Conservation (phyloP, 2,113 vertebrate species). For the Ciconia boyciana region DNA sequence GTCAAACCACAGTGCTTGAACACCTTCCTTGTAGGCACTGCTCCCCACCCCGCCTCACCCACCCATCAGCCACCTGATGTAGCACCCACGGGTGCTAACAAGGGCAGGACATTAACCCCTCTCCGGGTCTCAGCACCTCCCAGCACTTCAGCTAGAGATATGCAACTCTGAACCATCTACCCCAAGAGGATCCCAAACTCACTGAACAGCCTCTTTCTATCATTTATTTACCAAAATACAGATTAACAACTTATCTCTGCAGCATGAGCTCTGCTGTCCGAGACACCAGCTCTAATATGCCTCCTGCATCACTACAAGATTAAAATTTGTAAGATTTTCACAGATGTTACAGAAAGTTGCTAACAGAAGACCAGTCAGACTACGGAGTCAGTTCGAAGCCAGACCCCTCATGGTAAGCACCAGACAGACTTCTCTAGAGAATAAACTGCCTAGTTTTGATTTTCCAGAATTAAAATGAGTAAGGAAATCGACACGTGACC, state of each 20-base stretch:
- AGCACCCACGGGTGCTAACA: not conserved
- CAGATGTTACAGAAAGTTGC: not conserved
- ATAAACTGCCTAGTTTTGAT: not conserved
- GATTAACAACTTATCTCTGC: not conserved
- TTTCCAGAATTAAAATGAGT: not conserved
- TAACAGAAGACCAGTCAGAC: not conserved
- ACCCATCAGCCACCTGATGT: not conserved
- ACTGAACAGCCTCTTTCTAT: not conserved
- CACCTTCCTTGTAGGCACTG: not conserved
- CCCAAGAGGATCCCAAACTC: not conserved
- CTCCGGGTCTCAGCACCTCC: not conserved
- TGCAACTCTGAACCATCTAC: not conserved
- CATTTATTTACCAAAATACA: not conserved
- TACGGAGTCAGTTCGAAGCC: not conserved
- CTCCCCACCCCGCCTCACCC: not conserved
- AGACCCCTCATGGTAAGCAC: not conserved
- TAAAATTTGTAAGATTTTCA: not conserved
- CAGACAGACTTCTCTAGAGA: not conserved
- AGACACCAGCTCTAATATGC: not conserved
- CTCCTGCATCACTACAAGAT: not conserved
- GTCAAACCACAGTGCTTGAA: not conserved
- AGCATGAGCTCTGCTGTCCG: not conserved
- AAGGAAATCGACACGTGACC: not conserved
- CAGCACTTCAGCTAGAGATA: not conserved
- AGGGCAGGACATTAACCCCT: not conserved